Base-by-base conservation (phyloP, 30 jellyfish, hydroid and myxozoan species). In the Aurelia aurita region DNA sequence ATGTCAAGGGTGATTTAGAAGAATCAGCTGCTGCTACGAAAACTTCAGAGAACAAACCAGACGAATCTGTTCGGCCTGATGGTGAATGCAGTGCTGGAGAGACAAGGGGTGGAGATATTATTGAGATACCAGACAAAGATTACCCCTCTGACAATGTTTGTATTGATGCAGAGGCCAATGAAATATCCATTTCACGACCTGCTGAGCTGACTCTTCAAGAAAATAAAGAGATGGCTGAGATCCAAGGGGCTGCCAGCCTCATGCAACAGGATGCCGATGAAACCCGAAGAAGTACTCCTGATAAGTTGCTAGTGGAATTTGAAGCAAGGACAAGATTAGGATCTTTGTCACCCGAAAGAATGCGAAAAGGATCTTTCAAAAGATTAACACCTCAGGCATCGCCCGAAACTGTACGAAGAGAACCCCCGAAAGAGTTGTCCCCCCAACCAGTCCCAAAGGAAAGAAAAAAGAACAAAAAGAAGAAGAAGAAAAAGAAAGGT, bases 401-500 rank as follows among this genome's bases (percentile, higher is more conserved):
- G 51, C 26, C 69, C 28, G 31, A 25, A 16, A n/a, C 3, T 25
- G 27, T 58, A 7, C 69, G 31, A 58, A 21, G 35, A 32, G 27
- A 39, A 54, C 20, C 65, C 34, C 75, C 64, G 7, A 80, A 54
- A 53, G 63, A 64, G 26, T 23, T 64, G 44, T 45, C 80, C 0
- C 66, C 91, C 21, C 78, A 47, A 21, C 98, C 97, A 8, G 95
- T 84, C 18, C 97, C 99, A 19, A 94, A 94, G 69, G 91, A 89
- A 49, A 72, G 96, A 62, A 94, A 87, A 73, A 86, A 85, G 83
- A 90, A 93, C 76, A 88, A 89, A 89, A 89, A 89, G 95, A 94
- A 88, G 76, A 88, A 88, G 72, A 82, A 83, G 77, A 66, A 72
- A 61, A 82, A 79, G 80, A 79, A 80, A 18, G 80, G 82, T 16